These are phyloP conservation scores for Amphipoea oculea DNA, from an alignment of 2,888 invertebrate genomes.

Conservation along the genomic window DNA sequence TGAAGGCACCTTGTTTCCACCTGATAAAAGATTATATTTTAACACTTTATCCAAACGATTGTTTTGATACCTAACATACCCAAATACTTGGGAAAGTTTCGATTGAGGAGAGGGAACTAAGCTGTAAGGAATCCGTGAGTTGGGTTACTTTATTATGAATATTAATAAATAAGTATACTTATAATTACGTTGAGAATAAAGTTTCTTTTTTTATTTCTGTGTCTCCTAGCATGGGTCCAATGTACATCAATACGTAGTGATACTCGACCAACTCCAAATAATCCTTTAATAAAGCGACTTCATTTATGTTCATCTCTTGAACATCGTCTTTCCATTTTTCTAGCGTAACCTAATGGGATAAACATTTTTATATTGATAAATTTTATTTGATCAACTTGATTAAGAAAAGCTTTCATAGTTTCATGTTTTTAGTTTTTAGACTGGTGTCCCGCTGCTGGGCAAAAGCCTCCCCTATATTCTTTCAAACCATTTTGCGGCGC, in stretches of 20 bases:
- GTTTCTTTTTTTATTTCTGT: slow-evolving; percentile 61
- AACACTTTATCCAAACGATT: too few relatives aligned
- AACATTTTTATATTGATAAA: too few relatives aligned
- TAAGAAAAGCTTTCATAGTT: not conserved
- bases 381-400: not conserved
- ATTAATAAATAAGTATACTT: not conserved
- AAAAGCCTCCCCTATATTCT: not conserved
- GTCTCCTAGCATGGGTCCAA: slow-evolving; percentile 81
- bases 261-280: slow-evolving; percentile 79
- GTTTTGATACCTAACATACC: too few relatives aligned
- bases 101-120: too few relatives aligned
- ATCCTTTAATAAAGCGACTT: slow-evolving; percentile 71
- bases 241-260: slow-evolving; percentile 77
- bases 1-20: too few relatives aligned
- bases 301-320: slow-evolving; percentile 74
- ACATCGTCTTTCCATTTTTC: slow-evolving; percentile 83
- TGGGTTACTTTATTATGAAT: too few relatives aligned
- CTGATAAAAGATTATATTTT: too few relatives aligned
- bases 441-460: too few relatives aligned
- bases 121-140: too few relatives aligned
- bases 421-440: not conserved
- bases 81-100: not conserved
- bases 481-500: not conserved
- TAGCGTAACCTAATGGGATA: slow-evolving; percentile 73
- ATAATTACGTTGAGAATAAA: slow-evolving; percentile 27